phyloP scores from a whole-genome alignment of 2,797 vertebrate species.

The Pseudomugil gertrudae region DNA sequence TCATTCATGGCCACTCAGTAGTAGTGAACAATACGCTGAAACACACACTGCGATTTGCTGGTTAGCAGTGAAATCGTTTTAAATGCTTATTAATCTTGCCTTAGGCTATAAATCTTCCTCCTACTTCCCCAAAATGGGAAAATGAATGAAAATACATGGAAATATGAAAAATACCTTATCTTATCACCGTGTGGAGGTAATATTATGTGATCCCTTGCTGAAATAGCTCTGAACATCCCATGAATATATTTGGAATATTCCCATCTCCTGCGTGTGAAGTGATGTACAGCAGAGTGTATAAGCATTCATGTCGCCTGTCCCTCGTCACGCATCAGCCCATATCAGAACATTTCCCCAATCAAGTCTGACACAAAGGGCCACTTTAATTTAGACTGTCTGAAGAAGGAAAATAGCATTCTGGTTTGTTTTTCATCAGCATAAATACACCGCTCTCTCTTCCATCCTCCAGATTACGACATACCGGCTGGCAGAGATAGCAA shows the following conservation, averaged over 20 bases:
- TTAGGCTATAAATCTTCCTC: slow-evolving; percentile 71
- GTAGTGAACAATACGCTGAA: slow-evolving; percentile 81
- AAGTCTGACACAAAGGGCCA: slow-evolving; percentile 60
- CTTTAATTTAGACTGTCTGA: slow-evolving; percentile 56
- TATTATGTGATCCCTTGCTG: slow-evolving; percentile 79
- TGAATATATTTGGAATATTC: slow-evolving; percentile 83
- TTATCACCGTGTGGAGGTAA: slow-evolving; percentile 78
- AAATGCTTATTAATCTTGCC: slow-evolving; percentile 84
- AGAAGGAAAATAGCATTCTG: slow-evolving; percentile 39
- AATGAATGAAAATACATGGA: slow-evolving; percentile 81
- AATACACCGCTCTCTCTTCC: not conserved
- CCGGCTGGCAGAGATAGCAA: slow-evolving; percentile 55
- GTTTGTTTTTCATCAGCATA: slow-evolving; percentile 16
- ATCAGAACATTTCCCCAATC: slow-evolving; percentile 68
- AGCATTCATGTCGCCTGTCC: slow-evolving; percentile 61
- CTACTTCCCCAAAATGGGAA: slow-evolving; percentile 76
- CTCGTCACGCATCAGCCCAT: slow-evolving; percentile 40
- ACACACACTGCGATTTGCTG: slow-evolving; percentile 78
- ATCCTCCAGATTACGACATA: slow-evolving; percentile 34
- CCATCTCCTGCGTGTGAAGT: slow-evolving; percentile 61
- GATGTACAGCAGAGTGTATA: slow-evolving; percentile 63
- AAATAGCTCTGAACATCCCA: slow-evolving; percentile 77
- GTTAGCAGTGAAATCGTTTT: slow-evolving; percentile 83
- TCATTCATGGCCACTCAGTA: slow-evolving; percentile 80
- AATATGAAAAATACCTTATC: slow-evolving; percentile 83